Conservation (phyloP, 1,140 invertebrate species). For the Drosophila ananassae region DNA sequence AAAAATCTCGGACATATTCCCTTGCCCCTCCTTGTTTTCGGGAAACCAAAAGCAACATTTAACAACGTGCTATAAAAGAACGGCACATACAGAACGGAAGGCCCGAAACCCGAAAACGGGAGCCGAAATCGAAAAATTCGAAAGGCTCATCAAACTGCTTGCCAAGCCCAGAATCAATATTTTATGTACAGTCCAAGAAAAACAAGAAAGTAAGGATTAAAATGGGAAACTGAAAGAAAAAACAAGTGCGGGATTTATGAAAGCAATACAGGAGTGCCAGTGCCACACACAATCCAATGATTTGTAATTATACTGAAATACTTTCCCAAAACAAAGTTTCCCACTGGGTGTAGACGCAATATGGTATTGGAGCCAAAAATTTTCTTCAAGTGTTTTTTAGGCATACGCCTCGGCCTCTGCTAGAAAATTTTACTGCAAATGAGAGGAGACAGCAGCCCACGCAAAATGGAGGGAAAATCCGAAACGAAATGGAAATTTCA, state of each 20-base stretch:
- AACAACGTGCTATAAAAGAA: conserved; percentile 58
- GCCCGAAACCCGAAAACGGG: conserved; percentile 6
- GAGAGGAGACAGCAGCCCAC: conserved; percentile 30
- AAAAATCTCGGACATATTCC: conserved; percentile 29
- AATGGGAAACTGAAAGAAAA: background rate
- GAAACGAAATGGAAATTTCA: conserved; percentile 40
- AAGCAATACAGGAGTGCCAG: background rate
- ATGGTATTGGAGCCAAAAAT: background rate
- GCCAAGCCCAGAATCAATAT: conserved; percentile 59
- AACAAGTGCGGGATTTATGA: background rate
- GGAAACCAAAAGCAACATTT: conserved; percentile 22
- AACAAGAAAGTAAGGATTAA: background rate
- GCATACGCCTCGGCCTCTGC: conserved; percentile 25
- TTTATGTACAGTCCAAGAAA: conserved; percentile 19
- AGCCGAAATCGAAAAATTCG: conserved; percentile 31
- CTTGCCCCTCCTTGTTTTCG: background rate
- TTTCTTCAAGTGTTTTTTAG: conserved; percentile 12
- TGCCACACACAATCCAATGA: background rate
- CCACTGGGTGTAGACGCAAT: background rate
- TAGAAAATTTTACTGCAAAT: conserved; percentile 71
- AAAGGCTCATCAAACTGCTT: conserved; percentile 45
- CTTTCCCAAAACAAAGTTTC: background rate
- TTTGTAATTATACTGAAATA: background rate
- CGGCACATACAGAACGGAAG: background rate
- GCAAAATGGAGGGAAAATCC: conserved; percentile 21